Conservation (phyloP, 2,113 vertebrate genomes). For the Eleginops maclovinus region DNA sequence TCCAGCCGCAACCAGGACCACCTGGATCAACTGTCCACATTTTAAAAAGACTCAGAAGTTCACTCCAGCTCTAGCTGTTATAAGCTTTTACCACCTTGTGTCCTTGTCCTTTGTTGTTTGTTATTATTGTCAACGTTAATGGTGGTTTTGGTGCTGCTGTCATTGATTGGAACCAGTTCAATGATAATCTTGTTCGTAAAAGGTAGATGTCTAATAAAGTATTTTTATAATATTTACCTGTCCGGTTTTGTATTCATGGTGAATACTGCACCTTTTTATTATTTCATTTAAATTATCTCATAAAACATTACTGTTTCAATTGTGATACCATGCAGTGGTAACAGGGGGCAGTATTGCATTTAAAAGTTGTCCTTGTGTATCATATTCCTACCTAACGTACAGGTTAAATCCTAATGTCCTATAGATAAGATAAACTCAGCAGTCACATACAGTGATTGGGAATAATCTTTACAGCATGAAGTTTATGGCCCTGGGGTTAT, state of each 20-base stretch:
- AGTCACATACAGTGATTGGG: not conserved
- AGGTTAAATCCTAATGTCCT: not conserved
- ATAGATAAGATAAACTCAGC: not conserved
- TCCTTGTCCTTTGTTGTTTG: slow-evolving; percentile 47
- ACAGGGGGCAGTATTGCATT: slow-evolving; percentile 46
- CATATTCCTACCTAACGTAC: not conserved
- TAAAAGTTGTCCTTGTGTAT: not conserved
- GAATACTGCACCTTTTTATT: not conserved
- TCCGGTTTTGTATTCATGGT: not conserved
- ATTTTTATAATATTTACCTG: slow-evolving; percentile 60
- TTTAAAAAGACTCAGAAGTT: slow-evolving; percentile 71
- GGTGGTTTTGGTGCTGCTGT: slow-evolving; percentile 65
- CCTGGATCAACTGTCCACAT: slow-evolving; percentile 85
- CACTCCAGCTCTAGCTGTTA: slow-evolving; percentile 27
- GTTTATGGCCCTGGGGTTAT: not conserved
- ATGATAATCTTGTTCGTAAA: slow-evolving; percentile 58
- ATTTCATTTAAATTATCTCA: not conserved
- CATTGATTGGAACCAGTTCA: slow-evolving; percentile 51
- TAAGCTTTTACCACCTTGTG: slow-evolving; percentile 58
- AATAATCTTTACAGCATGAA: not conserved
- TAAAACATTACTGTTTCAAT: not conserved
- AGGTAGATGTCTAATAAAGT: slow-evolving; percentile 83
- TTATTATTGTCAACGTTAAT: slow-evolving; percentile 46
- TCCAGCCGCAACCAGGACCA: slow-evolving; percentile 84
- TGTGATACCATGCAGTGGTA: slow-evolving; percentile 20